Base-by-base conservation (phyloP, 2,888 invertebrate genomes). In the Priocnemis perturbator region DNA sequence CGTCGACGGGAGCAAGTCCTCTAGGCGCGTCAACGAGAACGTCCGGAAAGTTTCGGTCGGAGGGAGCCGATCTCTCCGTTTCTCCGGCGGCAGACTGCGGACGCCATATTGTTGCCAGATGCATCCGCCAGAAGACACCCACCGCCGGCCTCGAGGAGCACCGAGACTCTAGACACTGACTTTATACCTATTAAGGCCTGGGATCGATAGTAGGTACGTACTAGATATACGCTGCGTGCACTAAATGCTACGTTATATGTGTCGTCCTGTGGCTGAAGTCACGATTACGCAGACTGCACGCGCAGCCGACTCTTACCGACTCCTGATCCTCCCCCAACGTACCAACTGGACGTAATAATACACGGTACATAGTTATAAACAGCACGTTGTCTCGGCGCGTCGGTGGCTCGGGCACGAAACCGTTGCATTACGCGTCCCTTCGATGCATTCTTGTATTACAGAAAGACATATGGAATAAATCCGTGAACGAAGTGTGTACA, bases 111-210 rank as follows among this genome's bases (percentile, higher is more conserved):
- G 72, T 74, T 74, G 56, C 62, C 64, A 67, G 67, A 73, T 67
- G 72, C 72, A 74, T 73, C 69, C 65, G 68, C 72, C 47, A 64
- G 64, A 72, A 74, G 72, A 73, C 69, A 69, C 64, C 59, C 64
- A 69, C 69, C 60, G 52, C 65, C 45, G 65, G 64, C 68, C 63
- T 63, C 55, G 62, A 19, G 19, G 50, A 19, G 60, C 57, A 65
- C 53, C 67, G 67, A n/a, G n/a, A 64, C 69, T 69, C 72, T 74
- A 71, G 65, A 67, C 64, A 60, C 71, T 65, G 69, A 73, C 74
- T 74, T 74, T 74, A 74, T 73, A 73, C 69, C 69, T 72, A 74
- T 74, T 72, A 73, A 73, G 69, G 72, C 60, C 17, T 56, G 67
- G 67, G 67, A 74, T 74, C 74, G 69, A 74, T 74, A 74, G 55